A percentile compares a stretch with the other conserved stretches of the same genome.
Evolutionary conservation across 2,797 vertebrate species (phyloP).

Genomic region (Sphaeramia orbicularis): DNA sequence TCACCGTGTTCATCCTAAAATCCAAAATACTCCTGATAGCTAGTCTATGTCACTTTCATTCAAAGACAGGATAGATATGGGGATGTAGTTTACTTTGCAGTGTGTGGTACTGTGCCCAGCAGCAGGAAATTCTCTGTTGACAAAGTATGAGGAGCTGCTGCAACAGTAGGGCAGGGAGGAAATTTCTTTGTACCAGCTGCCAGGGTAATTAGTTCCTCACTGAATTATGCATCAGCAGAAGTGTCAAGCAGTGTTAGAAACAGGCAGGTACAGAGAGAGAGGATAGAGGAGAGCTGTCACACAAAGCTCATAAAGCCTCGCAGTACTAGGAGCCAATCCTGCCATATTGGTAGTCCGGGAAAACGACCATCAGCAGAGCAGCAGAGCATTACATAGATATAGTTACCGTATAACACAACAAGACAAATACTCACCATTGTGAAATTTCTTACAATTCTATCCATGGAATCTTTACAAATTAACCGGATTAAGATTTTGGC

Average conservation of each 20-base stretch:
- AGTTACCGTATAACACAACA: not conserved
- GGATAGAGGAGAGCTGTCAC: slow-evolving; percentile 64
- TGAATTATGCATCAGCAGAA: slow-evolving; percentile 85
- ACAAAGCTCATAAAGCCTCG: slow-evolving; percentile 59
- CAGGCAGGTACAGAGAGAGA: slow-evolving; percentile 67
- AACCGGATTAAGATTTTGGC: too few species aligned
- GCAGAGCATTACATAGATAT: slow-evolving; percentile 19
- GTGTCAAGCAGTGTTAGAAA: slow-evolving; percentile 78
- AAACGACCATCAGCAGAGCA: slow-evolving; percentile 33
- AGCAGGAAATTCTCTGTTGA: slow-evolving; percentile 73
- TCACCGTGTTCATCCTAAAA: slow-evolving; percentile 16
- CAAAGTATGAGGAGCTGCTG: slow-evolving; percentile 69
- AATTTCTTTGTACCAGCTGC: slow-evolving; percentile 82
- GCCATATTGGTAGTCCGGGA: slow-evolving; percentile 30
- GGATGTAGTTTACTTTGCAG: slow-evolving; percentile 56
- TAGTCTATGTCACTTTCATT: slow-evolving; percentile 38
- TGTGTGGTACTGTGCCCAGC: slow-evolving; percentile 56
- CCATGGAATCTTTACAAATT: too few species aligned
- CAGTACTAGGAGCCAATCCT: slow-evolving; percentile 36
- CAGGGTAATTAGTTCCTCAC: slow-evolving; percentile 82
- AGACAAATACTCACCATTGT: not conserved
- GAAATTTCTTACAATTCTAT: not conserved
- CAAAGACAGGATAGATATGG: slow-evolving; percentile 38
- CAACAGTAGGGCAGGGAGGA: slow-evolving; percentile 74
- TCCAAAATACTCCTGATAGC: slow-evolving; percentile 39